A percentile compares a stretch with the other conserved stretches of the same genome.
These are phyloP conservation scores for Cassiopea andromeda DNA, from an alignment of 30 jellyfish, hydroid and myxozoan genomes.

Conservation along the genomic window DNA sequence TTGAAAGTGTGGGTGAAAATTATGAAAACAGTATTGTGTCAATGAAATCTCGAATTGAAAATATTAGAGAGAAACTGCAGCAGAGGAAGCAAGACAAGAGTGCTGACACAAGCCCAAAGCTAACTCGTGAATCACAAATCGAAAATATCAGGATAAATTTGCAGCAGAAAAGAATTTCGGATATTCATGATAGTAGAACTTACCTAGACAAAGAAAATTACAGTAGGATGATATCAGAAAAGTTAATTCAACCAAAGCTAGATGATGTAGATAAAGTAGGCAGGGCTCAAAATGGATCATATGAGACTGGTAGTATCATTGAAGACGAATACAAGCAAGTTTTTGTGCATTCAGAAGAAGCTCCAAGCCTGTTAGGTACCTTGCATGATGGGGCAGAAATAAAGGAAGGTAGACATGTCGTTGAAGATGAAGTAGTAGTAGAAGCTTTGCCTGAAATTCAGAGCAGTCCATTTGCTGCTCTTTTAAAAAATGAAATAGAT, in stretches of 20 bases:
- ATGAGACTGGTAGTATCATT: not conserved
- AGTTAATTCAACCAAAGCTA: slow-evolving; percentile 22
- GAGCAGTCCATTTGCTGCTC: not conserved
- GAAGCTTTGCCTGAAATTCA: not conserved
- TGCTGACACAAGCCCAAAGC: too few relatives aligned
- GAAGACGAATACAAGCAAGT: not conserved
- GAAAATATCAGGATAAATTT: too few relatives aligned
- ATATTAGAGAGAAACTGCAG: slow-evolving; percentile 8
- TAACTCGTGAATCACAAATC: too few relatives aligned
- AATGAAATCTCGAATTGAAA: not conserved
- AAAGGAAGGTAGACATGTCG: not conserved
- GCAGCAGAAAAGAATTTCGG: too few relatives aligned
- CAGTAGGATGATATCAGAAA: slow-evolving; percentile 15
- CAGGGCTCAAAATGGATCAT: not conserved
- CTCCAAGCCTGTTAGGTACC: not conserved
- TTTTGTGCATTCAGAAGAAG: not conserved
- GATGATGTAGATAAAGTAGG: slow-evolving; percentile 13
- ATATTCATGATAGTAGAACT: too few relatives aligned
- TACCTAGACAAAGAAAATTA: slow-evolving; percentile 3
- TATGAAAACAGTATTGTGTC: not conserved
- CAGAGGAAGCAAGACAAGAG: not conserved
- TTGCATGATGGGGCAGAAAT: not conserved
- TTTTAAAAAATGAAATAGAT: not conserved
- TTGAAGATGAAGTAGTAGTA: not conserved
- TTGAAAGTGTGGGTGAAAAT: not conserved